A percentile compares a stretch with the other conserved stretches of the same genome.
These are phyloP conservation scores for Meteorus sp. DNA, from an alignment of 1,140 invertebrate species.

Conservation along the genomic window DNA sequence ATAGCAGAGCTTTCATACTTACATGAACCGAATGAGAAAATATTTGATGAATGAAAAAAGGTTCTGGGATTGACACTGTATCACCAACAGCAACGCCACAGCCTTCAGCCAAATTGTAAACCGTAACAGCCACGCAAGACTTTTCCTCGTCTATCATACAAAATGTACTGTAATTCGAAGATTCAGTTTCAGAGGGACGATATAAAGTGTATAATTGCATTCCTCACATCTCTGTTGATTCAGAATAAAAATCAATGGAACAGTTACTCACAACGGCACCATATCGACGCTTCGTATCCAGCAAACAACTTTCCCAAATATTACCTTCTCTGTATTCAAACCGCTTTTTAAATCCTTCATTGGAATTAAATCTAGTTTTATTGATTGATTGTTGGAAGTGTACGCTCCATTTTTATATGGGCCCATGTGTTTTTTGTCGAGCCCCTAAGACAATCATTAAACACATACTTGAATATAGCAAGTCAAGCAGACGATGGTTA, in stretches of 20 bases:
- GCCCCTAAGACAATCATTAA: conserved; percentile 47
- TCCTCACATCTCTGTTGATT: too few species aligned
- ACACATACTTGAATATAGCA: too few species aligned
- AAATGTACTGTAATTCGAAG: conserved; percentile 70
- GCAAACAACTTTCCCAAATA: conserved; percentile 80
- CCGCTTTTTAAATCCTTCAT: conserved; percentile 62
- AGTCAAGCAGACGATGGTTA: too few species aligned
- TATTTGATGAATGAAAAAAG: conserved; percentile 66
- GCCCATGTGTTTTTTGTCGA: conserved; percentile 64
- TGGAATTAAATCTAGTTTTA: conserved; percentile 59
- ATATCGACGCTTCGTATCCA: conserved; percentile 73
- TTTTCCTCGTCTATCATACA: conserved; percentile 76
- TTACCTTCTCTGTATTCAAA: conserved; percentile 68
- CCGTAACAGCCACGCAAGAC: conserved; percentile 72
- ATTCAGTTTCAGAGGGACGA: conserved; percentile 4
- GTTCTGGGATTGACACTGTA: conserved; percentile 79
- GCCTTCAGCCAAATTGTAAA: conserved; percentile 82
- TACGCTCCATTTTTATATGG: conserved; percentile 65
- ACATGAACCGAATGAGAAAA: conserved; percentile 67
- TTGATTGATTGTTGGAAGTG: conserved; percentile 57
- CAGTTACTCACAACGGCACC: conserved; percentile 75
- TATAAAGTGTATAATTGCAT: too few species aligned
- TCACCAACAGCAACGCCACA: conserved; percentile 84
- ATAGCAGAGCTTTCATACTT: too few species aligned
- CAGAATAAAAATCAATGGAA: too few species aligned